These are phyloP conservation scores for Sarcophaga caerulescens DNA, from an alignment of 2,888 invertebrate genomes.

Conservation along the genomic window DNA sequence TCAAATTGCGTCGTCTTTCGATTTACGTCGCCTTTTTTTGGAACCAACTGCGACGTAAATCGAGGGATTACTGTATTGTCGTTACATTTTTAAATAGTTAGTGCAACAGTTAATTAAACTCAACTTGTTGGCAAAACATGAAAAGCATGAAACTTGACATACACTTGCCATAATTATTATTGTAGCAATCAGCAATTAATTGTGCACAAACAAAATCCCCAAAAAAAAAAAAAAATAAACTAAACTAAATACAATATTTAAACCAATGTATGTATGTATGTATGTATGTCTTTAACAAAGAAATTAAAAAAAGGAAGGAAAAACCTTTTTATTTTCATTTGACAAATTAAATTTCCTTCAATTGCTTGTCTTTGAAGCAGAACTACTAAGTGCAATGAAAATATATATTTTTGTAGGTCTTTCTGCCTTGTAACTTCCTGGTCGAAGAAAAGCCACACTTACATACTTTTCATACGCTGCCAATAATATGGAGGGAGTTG, in stretches of 20 bases:
- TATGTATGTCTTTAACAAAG: too few relatives aligned
- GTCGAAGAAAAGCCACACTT: neutral
- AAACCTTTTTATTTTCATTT: too few relatives aligned
- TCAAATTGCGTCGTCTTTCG: too few relatives aligned
- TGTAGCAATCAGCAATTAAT: neutral
- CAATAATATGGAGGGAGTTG: neutral
- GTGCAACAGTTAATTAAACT: constrained; percentile 26
- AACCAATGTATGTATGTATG: too few relatives aligned
- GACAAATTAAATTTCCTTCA: neutral
- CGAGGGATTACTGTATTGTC: too few relatives aligned
- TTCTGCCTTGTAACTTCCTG: constrained; percentile 2
- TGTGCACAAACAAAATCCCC: neutral
- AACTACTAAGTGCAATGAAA: too few relatives aligned
- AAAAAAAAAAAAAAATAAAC: too few relatives aligned
- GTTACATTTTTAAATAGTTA: constrained; percentile 18
- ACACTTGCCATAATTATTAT: constrained; percentile 1
- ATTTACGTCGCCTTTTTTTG: too few relatives aligned
- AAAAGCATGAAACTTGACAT: constrained; percentile 33
- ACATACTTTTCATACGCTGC: neutral
- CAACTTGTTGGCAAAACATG: neutral
- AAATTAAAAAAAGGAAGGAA: too few relatives aligned
- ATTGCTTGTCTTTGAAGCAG: too few relatives aligned
- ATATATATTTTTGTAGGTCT: neutral
- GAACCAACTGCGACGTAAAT: too few relatives aligned
- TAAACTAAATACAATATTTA: too few relatives aligned